Evolutionary conservation across 2,113 vertebrate genomes (phyloP), one percentile per base, ranked within the genome.

Genomic region (Spea multiplicata): DNA sequence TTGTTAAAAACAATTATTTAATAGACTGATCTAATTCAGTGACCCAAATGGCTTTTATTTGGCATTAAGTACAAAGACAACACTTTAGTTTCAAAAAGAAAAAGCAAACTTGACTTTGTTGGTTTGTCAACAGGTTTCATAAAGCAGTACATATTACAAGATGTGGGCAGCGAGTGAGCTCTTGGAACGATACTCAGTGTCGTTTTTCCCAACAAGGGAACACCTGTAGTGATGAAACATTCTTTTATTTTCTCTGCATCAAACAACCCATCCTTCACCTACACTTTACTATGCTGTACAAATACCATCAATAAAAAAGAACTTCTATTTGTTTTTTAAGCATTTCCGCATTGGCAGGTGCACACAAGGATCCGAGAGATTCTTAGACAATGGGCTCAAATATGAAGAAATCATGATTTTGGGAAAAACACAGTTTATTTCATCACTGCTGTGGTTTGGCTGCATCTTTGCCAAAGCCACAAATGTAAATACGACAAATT

Each of bases 171-270:
- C 3, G 55, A 59, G 12, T 59, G 55, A 13, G 55, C 55, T 13
- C 55, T 12, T 59, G 4, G 8, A 59, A 59, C 9, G 55, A 13
- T 59, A 12, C 3, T 10, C 55, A 59, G 14, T 59, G 55, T 13
- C 55, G 10, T 59, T 17, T 17, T 62, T 73, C n/a, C 14, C 46
- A 6, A 65, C 8, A 6, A 46, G 64, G n/a, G 3, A 57, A 16
- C 75, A 77, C 52, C 52, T 76, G 75, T 30, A 9, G n/a, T 59
- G 66, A 55, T 77, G 75, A 70, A 66, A 61, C 16, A 9, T 53
- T 48, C 44, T 70, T 68, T 77, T 57, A 9, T 61, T 62, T 70
- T 77, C n/a, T 13, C 0, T 16, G 44, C 48, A 55, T 68, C 44
- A 49, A 50, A 62, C 46, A 71, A 44, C 44, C 57, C 55, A 65